phyloP scores from a whole-genome alignment of 2,797 vertebrate species.

The Pseudochirops corinnae region DNA sequence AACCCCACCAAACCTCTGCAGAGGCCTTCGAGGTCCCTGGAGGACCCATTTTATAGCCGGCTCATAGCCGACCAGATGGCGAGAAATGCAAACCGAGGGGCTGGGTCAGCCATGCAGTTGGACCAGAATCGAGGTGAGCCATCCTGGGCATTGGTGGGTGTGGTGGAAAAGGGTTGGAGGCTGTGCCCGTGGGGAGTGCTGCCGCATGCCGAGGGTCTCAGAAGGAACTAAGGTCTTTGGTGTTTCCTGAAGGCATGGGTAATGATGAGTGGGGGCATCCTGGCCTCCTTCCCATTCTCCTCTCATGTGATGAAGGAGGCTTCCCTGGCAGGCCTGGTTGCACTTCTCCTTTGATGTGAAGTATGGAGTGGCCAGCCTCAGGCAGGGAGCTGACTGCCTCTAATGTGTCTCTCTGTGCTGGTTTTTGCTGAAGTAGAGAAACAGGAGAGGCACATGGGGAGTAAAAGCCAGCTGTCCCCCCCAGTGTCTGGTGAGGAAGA shows the following conservation, averaged over 20 bases:
- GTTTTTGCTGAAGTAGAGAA: conserved; percentile 75
- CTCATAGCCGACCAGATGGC: conserved; percentile 77
- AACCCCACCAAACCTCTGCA: conserved; percentile 80
- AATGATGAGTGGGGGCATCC: not conserved
- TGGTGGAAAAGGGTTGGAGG: not conserved
- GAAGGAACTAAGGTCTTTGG: not conserved
- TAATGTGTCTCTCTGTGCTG: conserved; percentile 26
- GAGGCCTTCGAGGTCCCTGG: conserved; percentile 79
- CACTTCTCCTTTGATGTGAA: not conserved
- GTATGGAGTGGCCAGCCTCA: too few species aligned
- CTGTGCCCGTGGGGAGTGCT: not conserved
- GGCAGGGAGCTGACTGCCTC: not conserved
- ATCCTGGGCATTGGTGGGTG: conserved; percentile 26
- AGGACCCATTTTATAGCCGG: conserved; percentile 81
- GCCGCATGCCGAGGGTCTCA: not conserved
- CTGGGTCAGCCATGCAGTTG: conserved; percentile 77
- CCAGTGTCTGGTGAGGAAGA: conserved; percentile 85
- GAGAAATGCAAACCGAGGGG: conserved; percentile 79
- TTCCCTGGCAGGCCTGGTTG: not conserved
- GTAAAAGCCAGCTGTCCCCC: conserved; percentile 75
- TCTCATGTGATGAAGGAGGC: not conserved
- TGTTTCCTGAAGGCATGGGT: not conserved
- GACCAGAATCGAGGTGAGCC: conserved; percentile 85
- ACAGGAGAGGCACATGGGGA: conserved; percentile 81
- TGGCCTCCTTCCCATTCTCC: not conserved